These are phyloP conservation scores for Plecturocebus donacophilus DNA, from an alignment of 2,113 vertebrate species.

Conservation along the genomic window DNA sequence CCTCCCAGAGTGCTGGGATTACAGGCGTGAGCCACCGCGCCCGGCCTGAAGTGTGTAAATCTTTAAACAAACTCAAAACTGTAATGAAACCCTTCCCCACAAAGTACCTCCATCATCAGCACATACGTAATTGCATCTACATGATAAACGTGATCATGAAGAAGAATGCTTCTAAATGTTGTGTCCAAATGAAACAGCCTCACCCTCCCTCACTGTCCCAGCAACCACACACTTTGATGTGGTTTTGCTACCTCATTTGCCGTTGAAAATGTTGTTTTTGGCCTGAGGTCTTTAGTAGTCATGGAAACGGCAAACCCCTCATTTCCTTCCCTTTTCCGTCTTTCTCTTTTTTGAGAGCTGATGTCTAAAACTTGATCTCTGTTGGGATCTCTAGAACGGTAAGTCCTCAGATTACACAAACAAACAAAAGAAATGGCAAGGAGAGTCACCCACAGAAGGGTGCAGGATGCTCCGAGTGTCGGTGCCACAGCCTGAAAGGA, in stretches of 20 bases:
- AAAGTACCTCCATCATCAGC: fast-evolving
- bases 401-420: not conserved
- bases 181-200: too few relatives aligned
- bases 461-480: fast-evolving
- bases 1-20: too few relatives aligned
- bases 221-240: not conserved
- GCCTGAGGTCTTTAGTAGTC: not conserved
- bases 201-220: not conserved
- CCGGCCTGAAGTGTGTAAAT: not conserved
- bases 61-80: not conserved
- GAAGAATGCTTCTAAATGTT: too few relatives aligned
- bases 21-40: too few relatives aligned
- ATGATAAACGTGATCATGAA: not conserved
- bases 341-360: not conserved
- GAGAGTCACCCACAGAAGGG: not conserved
- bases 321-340: fast-evolving
- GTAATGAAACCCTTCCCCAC: not conserved
- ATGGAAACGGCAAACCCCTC: fast-evolving
- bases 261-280: not conserved
- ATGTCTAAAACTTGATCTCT: not conserved
- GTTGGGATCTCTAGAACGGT: fast-evolving
- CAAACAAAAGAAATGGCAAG: not conserved
- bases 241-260: not conserved
- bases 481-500: too few relatives aligned
- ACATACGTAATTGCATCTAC: not conserved